Percentiles rank a stretch among this genome's conserved stretches.
Evolutionary conservation across 2,888 invertebrate genomes (phyloP).

Genomic region (Drosophila percnosoma): DNA sequence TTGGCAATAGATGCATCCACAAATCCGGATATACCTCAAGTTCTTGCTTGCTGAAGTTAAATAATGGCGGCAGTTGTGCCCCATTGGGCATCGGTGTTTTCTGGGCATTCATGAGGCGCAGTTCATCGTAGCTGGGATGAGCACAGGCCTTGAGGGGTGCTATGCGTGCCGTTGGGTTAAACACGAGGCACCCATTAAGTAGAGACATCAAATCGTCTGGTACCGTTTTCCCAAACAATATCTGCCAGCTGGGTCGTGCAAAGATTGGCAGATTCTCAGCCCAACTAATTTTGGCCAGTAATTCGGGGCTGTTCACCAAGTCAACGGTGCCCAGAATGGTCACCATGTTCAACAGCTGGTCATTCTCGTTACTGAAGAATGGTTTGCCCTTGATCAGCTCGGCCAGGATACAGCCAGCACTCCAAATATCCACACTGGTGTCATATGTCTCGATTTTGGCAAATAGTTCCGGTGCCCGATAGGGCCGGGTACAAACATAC

Average conservation of each 20-base stretch:
- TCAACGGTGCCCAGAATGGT: constrained; percentile 99
- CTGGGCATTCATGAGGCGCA: constrained; percentile 92
- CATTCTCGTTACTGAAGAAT: constrained; percentile 97
- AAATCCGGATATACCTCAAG: constrained; percentile 69
- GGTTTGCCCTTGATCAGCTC: constrained; percentile 98
- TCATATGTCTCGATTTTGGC: constrained; percentile 99
- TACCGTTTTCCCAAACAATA: constrained; percentile 95
- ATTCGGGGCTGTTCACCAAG: constrained; percentile 88
- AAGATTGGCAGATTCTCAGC: constrained; percentile 85
- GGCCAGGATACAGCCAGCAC: constrained; percentile 99
- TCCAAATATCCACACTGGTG: constrained; percentile 98
- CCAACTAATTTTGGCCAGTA: constrained; percentile 11
- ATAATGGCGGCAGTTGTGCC: constrained; percentile 95
- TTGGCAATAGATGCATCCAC: constrained; percentile 57
- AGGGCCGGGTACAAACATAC: constrained; percentile 99
- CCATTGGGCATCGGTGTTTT: constrained; percentile 96
- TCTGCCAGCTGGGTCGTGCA: constrained; percentile 99
- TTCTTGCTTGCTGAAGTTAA: constrained; percentile 96
- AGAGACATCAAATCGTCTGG: constrained; percentile 95
- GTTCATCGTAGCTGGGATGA: constrained; percentile 98
- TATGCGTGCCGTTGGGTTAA: constrained; percentile 97
- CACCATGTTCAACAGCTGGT: constrained; percentile 99
- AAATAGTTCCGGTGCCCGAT: constrained; percentile 99
- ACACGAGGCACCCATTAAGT: constrained; percentile 95
- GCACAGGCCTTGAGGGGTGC: constrained; percentile 98